Evolutionary conservation across 2,888 invertebrate species (phyloP).

Genomic region (Macropis europaea): DNA sequence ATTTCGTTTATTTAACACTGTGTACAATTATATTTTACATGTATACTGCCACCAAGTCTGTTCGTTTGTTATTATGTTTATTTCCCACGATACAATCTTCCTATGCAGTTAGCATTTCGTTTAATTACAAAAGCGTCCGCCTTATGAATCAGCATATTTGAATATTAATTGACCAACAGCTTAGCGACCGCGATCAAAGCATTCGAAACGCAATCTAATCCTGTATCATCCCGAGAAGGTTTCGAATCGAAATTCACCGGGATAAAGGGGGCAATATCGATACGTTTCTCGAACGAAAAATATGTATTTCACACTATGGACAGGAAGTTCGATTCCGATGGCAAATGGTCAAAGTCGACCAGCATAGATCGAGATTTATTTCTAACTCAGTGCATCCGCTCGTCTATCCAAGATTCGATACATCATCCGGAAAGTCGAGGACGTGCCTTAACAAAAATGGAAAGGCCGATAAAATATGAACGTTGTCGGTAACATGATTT

Average conservation of each 20-base stretch:
- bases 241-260: not conserved
- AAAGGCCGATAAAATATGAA: slow-evolving; percentile 4
- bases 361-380: slow-evolving; percentile 31
- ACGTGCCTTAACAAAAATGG: slow-evolving; percentile 18
- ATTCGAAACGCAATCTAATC: not conserved
- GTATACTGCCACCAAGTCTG: no score
- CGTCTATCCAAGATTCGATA: slow-evolving; percentile 18
- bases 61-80: no score
- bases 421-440: slow-evolving; percentile 8
- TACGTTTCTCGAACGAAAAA: not conserved
- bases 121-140: not conserved
- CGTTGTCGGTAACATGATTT: slow-evolving; percentile 18
- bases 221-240: not conserved
- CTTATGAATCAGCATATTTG: not conserved
- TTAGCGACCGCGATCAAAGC: not conserved
- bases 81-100: no score
- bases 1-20: no score
- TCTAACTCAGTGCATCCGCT: slow-evolving; percentile 13
- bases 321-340: slow-evolving; percentile 1
- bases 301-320: not conserved
- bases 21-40: no score
- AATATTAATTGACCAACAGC: not conserved
- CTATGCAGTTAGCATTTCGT: no score
- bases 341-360: slow-evolving; percentile 2
- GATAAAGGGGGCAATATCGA: not conserved